Conservation (phyloP, 2,113 vertebrate genomes). For the Alouatta palliata region DNA sequence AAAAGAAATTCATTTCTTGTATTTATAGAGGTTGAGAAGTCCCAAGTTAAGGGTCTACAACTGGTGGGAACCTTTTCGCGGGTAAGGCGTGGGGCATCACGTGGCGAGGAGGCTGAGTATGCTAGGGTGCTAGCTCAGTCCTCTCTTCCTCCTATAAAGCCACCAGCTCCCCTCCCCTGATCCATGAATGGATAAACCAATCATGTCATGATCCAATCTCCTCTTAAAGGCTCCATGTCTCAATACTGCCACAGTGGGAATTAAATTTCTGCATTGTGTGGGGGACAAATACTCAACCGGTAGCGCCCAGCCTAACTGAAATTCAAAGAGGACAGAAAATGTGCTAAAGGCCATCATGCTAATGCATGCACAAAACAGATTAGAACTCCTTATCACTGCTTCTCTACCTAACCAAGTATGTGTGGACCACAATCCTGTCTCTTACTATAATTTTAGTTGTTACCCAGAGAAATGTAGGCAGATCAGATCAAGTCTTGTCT, state of each 20-base stretch:
- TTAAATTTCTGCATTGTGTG: background rate
- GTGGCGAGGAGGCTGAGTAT: background rate
- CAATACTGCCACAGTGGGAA: background rate
- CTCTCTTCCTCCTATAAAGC: background rate
- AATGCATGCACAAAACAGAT: background rate
- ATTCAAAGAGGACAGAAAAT: background rate
- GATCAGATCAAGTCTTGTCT: background rate
- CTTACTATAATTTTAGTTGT: conserved; percentile 21
- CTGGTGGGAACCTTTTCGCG: background rate
- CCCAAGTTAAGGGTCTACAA: background rate
- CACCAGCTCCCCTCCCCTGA: background rate
- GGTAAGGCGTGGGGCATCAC: background rate
- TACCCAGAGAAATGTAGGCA: background rate
- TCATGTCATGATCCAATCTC: background rate
- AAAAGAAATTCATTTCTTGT: background rate
- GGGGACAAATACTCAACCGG: background rate
- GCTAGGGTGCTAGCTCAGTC: background rate
- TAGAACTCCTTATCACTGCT: background rate
- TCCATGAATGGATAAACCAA: background rate
- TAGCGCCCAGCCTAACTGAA: background rate
- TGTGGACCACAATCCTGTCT: background rate
- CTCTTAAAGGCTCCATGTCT: background rate
- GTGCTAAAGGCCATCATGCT: background rate
- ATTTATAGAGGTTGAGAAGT: background rate
- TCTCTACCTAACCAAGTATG: background rate